phyloP scores from a whole-genome alignment of 2,113 vertebrate genomes.

The Hymenochirus boettgeri region DNA sequence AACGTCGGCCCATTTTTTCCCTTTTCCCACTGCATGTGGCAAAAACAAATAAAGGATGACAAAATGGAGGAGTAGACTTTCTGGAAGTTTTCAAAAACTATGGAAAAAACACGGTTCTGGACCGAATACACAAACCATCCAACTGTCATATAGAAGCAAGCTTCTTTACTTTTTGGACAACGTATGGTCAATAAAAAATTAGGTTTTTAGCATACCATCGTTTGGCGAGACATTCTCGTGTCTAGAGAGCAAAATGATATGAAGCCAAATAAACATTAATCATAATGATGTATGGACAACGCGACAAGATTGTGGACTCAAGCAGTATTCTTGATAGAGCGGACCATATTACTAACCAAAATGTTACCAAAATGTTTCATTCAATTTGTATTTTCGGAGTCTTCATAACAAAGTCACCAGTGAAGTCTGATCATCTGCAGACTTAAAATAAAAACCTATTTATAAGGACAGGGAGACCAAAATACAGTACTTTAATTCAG shows the following conservation, averaged over 20 bases:
- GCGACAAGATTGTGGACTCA: not conserved
- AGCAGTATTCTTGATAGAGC: not conserved
- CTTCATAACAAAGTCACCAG: too few relatives aligned
- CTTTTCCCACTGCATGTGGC: slow-evolving; percentile 32
- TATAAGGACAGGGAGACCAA: too few relatives aligned
- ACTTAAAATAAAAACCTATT: too few relatives aligned
- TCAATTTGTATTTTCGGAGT: too few relatives aligned
- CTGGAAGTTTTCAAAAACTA: slow-evolving; percentile 27
- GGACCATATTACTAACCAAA: too few relatives aligned
- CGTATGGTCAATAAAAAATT: slow-evolving; percentile 36
- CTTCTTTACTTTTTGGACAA: slow-evolving; percentile 16
- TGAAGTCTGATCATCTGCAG: too few relatives aligned
- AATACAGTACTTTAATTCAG: too few relatives aligned
- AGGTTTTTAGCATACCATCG: slow-evolving; percentile 12
- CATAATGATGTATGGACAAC: slow-evolving; percentile 26
- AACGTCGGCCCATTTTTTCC: slow-evolving; percentile 23
- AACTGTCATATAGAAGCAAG: slow-evolving; percentile 20
- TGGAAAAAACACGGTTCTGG: slow-evolving; percentile 32
- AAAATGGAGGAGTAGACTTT: slow-evolving; percentile 6
- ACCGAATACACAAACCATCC: slow-evolving; percentile 11
- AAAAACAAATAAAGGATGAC: slow-evolving; percentile 12
- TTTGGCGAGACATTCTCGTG: slow-evolving; percentile 23
- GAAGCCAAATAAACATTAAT: slow-evolving; percentile 13
- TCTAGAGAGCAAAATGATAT: slow-evolving; percentile 14
- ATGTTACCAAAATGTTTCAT: too few relatives aligned